These are phyloP conservation scores for Orcinus orca DNA, from an alignment of 2,113 vertebrate genomes.

Conservation along the genomic window DNA sequence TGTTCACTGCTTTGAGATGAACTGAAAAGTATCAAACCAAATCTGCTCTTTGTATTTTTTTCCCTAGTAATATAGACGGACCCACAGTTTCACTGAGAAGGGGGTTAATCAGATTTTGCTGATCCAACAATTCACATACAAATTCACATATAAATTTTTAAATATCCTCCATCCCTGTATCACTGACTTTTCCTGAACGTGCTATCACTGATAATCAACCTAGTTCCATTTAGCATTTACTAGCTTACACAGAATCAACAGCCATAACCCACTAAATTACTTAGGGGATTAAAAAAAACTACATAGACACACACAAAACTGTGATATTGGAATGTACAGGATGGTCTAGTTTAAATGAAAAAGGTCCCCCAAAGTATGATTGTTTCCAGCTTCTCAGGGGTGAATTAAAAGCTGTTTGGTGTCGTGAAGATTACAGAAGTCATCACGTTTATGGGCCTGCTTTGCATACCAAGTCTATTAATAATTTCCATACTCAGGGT, in stretches of 20 bases:
- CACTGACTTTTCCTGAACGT: slow-evolving; percentile 40
- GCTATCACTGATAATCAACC: slow-evolving; percentile 67
- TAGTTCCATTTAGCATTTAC: slow-evolving; percentile 56
- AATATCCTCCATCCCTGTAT: background rate
- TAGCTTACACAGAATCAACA: slow-evolving; percentile 63
- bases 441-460: slow-evolving; percentile 75
- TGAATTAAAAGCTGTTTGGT: slow-evolving; percentile 80
- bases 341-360: slow-evolving; percentile 75
- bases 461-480: slow-evolving; percentile 81
- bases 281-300: slow-evolving; percentile 31
- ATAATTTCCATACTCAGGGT: slow-evolving; percentile 79
- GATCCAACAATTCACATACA: slow-evolving; percentile 12
- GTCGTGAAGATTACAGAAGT: slow-evolving; percentile 79
- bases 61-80: background rate
- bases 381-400: slow-evolving; percentile 72
- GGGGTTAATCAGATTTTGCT: slow-evolving; percentile 41
- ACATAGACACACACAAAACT: slow-evolving; percentile 11
- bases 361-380: slow-evolving; percentile 68
- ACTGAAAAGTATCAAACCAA: background rate
- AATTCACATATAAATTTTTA: slow-evolving; percentile 2
- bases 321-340: slow-evolving; percentile 61
- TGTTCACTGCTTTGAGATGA: background rate
- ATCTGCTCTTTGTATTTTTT: background rate
- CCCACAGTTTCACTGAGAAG: background rate
- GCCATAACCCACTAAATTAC: slow-evolving; percentile 74